Base-by-base conservation (phyloP, 2,113 vertebrate species). In the Clinocottus analis region DNA sequence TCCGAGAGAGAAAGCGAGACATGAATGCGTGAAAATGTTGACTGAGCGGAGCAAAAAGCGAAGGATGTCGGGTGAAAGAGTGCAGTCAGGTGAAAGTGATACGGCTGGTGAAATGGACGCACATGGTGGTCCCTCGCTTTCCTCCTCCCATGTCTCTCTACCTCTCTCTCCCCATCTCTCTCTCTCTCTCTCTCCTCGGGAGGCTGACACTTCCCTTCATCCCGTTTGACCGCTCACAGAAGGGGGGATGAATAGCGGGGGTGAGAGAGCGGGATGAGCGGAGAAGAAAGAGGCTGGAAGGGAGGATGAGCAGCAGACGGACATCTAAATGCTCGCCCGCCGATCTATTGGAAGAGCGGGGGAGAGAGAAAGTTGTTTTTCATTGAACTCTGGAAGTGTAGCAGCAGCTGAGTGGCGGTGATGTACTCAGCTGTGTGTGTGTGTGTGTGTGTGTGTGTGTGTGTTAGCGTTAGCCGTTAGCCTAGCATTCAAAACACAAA, bases 71-170 rank as follows among this genome's bases (percentile, higher is more conserved):
- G 33, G 75, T 92, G 89, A 93, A 92, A 93, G 91, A 77, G 87
- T 90, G 84, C 90, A 92, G 91, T 91, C 90, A 91, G 92, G 91
- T 91, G 92, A 93, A 91, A 93, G 88, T 88, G 92, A 93, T 91
- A 89, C 61, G 82, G 81, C 63, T 58, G 75, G 45, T 82, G 75
- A 87, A 85, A n/a, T 79, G 79, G 79, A 74, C 90, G 17, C 77
- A 67, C 90, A 89, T 90, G 92, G 92, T 93, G 92, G 90, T 93
- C 91, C 75, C 68, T 29, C 77, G 27, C 64, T 55, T 74, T 70
- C 90, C 84, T 87, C 78, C 39, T 1, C 23, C 62, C 49, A 33
- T 43, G 78, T 17, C 45, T 41, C 59, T 31, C 78, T 58, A 25
- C 17, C 68, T 25, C 84, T 47, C 86, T 35, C 65, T 49, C 76